phyloP scores from a whole-genome alignment of 2,113 vertebrate genomes.

The Macrotis lagotis region DNA sequence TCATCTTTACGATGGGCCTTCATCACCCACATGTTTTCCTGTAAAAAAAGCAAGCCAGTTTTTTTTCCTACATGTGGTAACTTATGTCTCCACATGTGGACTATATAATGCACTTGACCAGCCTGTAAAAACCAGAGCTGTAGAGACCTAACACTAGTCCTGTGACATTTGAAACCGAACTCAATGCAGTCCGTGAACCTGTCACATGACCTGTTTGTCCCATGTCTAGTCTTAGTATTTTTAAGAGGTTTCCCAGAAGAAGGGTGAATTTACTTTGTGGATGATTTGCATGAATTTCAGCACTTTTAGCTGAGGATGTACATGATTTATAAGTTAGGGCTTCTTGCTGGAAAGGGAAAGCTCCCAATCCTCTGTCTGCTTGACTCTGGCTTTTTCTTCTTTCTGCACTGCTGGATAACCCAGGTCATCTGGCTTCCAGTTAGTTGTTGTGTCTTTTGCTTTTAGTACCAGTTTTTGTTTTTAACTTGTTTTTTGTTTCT shows the following conservation, averaged over 20 bases:
- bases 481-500: neutral
- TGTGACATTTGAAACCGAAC: neutral
- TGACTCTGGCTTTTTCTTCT: neutral
- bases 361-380: neutral
- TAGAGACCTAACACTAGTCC: neutral
- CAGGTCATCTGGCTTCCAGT: conserved; percentile 37
- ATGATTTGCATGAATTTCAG: neutral
- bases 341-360: conserved; percentile 58
- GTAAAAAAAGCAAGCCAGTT: conserved; percentile 50
- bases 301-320: conserved; percentile 32
- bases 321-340: conserved; percentile 17
- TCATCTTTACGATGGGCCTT: conserved; percentile 13
- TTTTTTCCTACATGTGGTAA: conserved; percentile 53
- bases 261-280: conserved; percentile 43
- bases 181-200: conserved; percentile 28
- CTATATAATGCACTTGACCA: conserved; percentile 33
- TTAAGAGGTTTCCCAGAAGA: neutral
- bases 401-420: conserved; percentile 19
- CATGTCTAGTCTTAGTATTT: neutral
- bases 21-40: conserved; percentile 61
- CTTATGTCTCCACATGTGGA: conserved; percentile 57
- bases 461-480: conserved; percentile 60
- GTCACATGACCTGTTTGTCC: conserved; percentile 33
- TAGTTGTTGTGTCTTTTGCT: conserved; percentile 57
- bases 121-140: conserved; percentile 49